Evolutionary conservation across 2,888 invertebrate genomes (phyloP), one percentile per base, ranked within the genome.

Genomic region (Troides oblongomaculatus): DNA sequence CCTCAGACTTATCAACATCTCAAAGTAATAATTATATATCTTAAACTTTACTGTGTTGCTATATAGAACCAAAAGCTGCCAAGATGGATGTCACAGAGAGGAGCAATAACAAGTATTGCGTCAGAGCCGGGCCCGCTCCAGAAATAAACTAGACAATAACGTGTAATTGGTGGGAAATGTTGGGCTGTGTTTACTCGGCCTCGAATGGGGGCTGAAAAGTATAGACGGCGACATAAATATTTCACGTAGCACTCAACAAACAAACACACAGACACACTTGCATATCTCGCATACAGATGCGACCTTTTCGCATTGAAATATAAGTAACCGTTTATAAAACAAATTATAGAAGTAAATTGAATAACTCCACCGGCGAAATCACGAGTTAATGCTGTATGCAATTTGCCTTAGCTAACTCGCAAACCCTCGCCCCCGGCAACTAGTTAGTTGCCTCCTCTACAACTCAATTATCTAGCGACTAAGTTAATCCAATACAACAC

Each of bases 121-220:
- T 76, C 77, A 77, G 72, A 72, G 76, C 76, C 75, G 71, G 74
- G 74, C 77, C 75, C 75, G 73, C 65, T 72, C 73, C 77, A 76
- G 76, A 75, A 77, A 76, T 77, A 77, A 77, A 75, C 76, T 74
- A 76, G 75, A 75, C 76, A 75, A 76, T 76, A 75, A 75, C 71
- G 75, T 70, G 74, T 76, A 77, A 77, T 77, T 77, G 77, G 74
- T 72, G 74, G 74, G 66, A 70, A 70, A 71, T 71, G 72, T 72
- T 60, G 69, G 71, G 68, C 66, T 73, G 74, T 76, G 70, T 70
- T 70, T 74, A 72, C 72, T 69, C 69, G 75, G 65, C 76, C 76
- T 72, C 71, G 74, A 61, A 62, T 36, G 64, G 56, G 39, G 61
- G 64, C 62, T 59, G 63, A 70, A 66, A 66, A 70, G 59, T 70